phyloP scores from a whole-genome alignment of 2,113 vertebrate species.

The Argyrosomus japonicus region DNA sequence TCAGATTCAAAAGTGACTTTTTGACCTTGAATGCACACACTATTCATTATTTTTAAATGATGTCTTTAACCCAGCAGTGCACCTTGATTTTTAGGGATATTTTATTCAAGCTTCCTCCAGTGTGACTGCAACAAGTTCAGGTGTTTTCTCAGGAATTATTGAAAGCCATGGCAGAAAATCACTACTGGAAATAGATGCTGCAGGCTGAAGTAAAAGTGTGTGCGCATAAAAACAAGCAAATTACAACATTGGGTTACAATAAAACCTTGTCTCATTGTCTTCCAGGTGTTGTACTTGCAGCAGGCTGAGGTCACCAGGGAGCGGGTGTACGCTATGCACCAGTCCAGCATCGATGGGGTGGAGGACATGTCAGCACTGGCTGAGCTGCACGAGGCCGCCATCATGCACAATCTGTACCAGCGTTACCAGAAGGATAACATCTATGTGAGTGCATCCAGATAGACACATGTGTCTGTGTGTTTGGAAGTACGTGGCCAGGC shows the following conservation, averaged over 20 bases:
- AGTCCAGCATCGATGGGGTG: constrained; percentile 89
- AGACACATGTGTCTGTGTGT: not conserved
- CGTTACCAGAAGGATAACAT: constrained; percentile 90
- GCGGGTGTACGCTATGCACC: constrained; percentile 90
- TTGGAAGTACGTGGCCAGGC: not conserved
- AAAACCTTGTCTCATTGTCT: not conserved
- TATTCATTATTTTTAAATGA: not conserved
- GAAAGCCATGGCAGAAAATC: not conserved
- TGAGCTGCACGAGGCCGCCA: constrained; percentile 92
- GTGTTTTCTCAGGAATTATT: not conserved
- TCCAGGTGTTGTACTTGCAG: constrained; percentile 86
- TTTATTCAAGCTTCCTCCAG: not conserved
- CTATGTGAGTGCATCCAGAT: constrained; percentile 84
- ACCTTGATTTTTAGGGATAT: not conserved
- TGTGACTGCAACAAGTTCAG: not conserved
- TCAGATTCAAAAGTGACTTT: not conserved
- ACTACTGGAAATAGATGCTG: not conserved
- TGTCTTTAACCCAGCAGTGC: not conserved
- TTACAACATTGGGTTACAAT: not conserved
- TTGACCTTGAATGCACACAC: too few relatives aligned
- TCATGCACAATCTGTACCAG: constrained; percentile 92
- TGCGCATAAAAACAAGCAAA: not conserved
- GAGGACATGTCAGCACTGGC: constrained; percentile 93
- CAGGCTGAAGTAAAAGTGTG: not conserved
- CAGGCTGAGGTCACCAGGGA: constrained; percentile 85